Base-by-base conservation (phyloP, 1,140 invertebrate species). In the Drosophila quadrilineata region DNA sequence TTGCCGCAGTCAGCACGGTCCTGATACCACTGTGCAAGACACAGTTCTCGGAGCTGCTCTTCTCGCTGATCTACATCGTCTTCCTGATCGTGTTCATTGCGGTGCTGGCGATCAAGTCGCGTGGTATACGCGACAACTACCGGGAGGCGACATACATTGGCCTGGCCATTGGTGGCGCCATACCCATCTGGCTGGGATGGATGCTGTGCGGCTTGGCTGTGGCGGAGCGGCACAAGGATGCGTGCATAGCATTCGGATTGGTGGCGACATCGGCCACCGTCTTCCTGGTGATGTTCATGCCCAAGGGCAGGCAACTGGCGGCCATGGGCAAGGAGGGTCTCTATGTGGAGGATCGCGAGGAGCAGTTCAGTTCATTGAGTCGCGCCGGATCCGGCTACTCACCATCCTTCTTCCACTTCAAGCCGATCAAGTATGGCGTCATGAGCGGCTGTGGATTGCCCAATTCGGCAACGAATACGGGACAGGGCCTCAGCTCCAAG, bases 241-340 rank as follows among this genome's bases (percentile, higher is more conserved):
- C 95, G 0, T 97, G 96, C 90, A 91, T 97, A 0, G 96, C 95
- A 0, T 97, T 96, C 76, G 97, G 97, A 0, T 90, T 98, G 10
- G 92, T 97, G 6, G 92, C 94, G 21, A 97, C 95, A 3, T 94
- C 96, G 19, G 92, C 94, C 1, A 92, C 97, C 6, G 93, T 97
- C 6, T 97, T 98, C 88, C 92, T 97, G 38, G 93, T 97, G 6
- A 98, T 98, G 96, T 98, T 98, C 90, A 94, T 97, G 89, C 96
- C 97, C 1, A 98, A 98, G 91, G 95, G 95, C 31, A 92, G 97
- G n/a, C 96, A 97, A 70, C 89, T 98, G 79, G 96, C 96, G 0
- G 96, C 96, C 5, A 93, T 98, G 91, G 96, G 96, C 9, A 94
- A 95, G 63, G 94, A 95, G 76, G 93, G 95, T 40, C 92, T 95